These are phyloP conservation scores for Hyles lineata DNA, from an alignment of 2,888 invertebrate genomes.

Conservation along the genomic window DNA sequence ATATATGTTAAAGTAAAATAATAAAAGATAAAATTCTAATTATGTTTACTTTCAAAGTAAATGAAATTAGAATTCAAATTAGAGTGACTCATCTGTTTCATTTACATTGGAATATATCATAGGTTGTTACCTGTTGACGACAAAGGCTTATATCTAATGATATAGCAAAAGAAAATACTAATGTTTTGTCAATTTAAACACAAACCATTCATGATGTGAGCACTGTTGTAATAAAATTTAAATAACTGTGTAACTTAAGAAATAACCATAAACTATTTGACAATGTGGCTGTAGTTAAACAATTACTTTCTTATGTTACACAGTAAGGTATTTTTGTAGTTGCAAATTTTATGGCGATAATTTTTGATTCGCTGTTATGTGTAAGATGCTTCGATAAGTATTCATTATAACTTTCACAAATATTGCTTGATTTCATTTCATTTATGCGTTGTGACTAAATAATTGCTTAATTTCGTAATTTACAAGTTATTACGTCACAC, in stretches of 20 bases:
- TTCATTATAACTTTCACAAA: not conserved
- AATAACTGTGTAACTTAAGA: slow-evolving; percentile 45
- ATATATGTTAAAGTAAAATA: too few species aligned
- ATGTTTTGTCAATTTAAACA: not conserved
- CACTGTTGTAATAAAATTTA: slow-evolving; percentile 42
- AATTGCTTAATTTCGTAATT: not conserved
- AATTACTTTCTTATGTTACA: slow-evolving; percentile 10
- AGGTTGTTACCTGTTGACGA: not conserved
- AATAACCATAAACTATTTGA: slow-evolving; percentile 31
- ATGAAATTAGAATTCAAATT: not conserved
- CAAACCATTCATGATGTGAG: slow-evolving; percentile 56
- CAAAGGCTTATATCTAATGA: not conserved
- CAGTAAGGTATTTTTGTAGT: not conserved
- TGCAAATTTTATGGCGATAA: not conserved
- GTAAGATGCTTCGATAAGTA: not conserved
- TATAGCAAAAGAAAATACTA: not conserved
- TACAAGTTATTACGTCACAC: not conserved
- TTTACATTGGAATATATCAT: not conserved
- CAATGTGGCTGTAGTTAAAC: not conserved
- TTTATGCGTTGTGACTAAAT: not conserved
- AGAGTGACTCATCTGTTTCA: not conserved
- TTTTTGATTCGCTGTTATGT: not conserved
- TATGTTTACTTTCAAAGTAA: not conserved
- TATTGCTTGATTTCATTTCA: too few species aligned
- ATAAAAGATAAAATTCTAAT: too few species aligned